These are phyloP conservation scores for Danaus melanippus DNA, from an alignment of 1,140 invertebrate genomes.

Conservation along the genomic window DNA sequence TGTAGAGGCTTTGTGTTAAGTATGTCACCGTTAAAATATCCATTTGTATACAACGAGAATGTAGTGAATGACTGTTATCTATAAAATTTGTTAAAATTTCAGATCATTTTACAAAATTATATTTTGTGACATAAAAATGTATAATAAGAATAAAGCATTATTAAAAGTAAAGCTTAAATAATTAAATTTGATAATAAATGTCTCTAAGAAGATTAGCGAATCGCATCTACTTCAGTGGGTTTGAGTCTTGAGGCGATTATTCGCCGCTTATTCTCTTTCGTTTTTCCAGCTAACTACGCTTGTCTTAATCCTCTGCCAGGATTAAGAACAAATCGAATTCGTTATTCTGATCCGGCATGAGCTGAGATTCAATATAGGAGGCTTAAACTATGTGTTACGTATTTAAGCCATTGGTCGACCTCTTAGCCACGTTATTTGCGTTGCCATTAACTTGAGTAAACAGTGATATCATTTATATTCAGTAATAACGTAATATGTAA, in stretches of 20 bases:
- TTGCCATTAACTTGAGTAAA: constrained; percentile 26
- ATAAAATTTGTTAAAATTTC: no score
- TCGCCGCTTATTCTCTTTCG: constrained; percentile 34
- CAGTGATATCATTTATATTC: no score
- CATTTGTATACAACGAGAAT: no score
- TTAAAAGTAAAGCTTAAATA: constrained; percentile 4
- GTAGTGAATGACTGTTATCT: no score
- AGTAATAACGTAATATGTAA: no score
- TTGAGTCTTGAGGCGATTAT: constrained; percentile 32
- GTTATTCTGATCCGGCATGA: constrained; percentile 35
- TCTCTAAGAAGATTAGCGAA: constrained; percentile 28
- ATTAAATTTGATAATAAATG: constrained; percentile 32
- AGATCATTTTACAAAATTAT: no score
- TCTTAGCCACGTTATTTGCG: constrained; percentile 38
- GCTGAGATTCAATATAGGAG: constrained; percentile 40
- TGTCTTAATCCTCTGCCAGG: constrained; percentile 38
- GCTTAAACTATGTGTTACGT: constrained; percentile 42
- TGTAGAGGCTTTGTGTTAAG: no score
- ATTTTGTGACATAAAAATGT: neutral
- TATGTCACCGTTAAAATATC: no score
- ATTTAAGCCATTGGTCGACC: constrained; percentile 37
- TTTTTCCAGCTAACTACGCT: constrained; percentile 42
- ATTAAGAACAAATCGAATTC: constrained; percentile 48
- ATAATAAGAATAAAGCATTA: constrained; percentile 12
- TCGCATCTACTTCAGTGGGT: constrained; percentile 22